Evolutionary conservation across 2,797 vertebrate species (phyloP).

Genomic region (Hirundo rustica): DNA sequence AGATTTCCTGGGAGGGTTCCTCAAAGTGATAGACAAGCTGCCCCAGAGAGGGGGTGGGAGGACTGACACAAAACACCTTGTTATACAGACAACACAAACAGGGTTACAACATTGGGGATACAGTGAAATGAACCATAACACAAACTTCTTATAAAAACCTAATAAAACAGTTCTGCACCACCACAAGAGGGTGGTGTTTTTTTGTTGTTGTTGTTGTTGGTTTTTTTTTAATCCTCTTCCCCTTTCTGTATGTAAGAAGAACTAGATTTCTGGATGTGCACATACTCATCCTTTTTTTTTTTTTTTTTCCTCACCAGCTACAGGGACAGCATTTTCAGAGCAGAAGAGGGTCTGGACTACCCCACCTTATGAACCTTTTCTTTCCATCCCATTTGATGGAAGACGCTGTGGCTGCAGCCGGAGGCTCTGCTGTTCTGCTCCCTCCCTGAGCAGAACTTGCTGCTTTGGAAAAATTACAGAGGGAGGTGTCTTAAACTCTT

Average conservation of each 20-base stretch:
- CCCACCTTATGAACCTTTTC: background rate
- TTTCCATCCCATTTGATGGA: background rate
- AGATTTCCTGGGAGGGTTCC: too few species aligned
- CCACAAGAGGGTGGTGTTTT: fast-evolving
- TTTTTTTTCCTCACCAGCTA: background rate
- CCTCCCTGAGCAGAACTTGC: background rate
- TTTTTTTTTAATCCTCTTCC: background rate
- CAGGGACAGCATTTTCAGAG: background rate
- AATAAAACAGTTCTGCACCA: too few species aligned
- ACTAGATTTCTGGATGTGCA: background rate
- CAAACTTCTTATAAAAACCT: too few species aligned
- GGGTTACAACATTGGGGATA: too few species aligned
- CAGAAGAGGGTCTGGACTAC: background rate
- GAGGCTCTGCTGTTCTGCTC: background rate
- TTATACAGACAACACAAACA: too few species aligned
- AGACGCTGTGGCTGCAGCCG: background rate
- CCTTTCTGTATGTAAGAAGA: background rate
- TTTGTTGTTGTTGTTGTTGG: too few species aligned
- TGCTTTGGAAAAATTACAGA: background rate
- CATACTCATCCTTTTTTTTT: background rate
- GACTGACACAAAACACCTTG: too few species aligned
- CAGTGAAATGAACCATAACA: too few species aligned
- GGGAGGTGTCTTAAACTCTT: background rate
- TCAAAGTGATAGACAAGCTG: too few species aligned
- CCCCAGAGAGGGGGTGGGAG: too few species aligned